Conservation (phyloP, 2,888 invertebrate species). For the Odontomyia ornata region DNA sequence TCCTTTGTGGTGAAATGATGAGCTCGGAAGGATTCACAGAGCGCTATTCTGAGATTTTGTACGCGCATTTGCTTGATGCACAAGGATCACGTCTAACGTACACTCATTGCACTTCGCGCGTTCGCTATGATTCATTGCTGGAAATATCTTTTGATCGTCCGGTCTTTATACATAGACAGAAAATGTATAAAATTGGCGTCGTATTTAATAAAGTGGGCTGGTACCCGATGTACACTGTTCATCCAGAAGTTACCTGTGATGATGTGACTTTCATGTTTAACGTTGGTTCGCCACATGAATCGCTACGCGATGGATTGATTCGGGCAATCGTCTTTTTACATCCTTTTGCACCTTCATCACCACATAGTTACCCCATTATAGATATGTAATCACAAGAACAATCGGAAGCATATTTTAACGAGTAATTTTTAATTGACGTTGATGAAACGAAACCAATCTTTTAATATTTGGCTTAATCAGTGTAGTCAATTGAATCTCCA, state of each 20-base stretch:
- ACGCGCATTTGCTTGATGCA: slow-evolving; percentile 82
- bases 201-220: slow-evolving; percentile 84
- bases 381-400: too few relatives aligned
- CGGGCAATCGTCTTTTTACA: slow-evolving; percentile 79
- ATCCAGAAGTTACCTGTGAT: slow-evolving; percentile 73
- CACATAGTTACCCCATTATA: slow-evolving; percentile 16
- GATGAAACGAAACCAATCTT: too few relatives aligned
- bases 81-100: slow-evolving; percentile 83
- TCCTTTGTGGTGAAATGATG: slow-evolving; percentile 64
- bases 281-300: slow-evolving; percentile 75
- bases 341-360: slow-evolving; percentile 55
- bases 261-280: slow-evolving; percentile 80
- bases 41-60: slow-evolving; percentile 79
- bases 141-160: slow-evolving; percentile 85
- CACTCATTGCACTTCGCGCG: slow-evolving; percentile 82
- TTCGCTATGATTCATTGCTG: slow-evolving; percentile 76
- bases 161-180: slow-evolving; percentile 74
- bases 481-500: too few relatives aligned
- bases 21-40: slow-evolving; percentile 61
- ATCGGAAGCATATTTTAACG: too few relatives aligned
- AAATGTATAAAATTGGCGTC: slow-evolving; percentile 83
- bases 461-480: too few relatives aligned
- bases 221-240: slow-evolving; percentile 82
- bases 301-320: slow-evolving; percentile 79
- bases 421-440: too few relatives aligned